These are phyloP conservation scores for Chalcis sispes DNA, from an alignment of 2,888 invertebrate species.

Conservation along the genomic window DNA sequence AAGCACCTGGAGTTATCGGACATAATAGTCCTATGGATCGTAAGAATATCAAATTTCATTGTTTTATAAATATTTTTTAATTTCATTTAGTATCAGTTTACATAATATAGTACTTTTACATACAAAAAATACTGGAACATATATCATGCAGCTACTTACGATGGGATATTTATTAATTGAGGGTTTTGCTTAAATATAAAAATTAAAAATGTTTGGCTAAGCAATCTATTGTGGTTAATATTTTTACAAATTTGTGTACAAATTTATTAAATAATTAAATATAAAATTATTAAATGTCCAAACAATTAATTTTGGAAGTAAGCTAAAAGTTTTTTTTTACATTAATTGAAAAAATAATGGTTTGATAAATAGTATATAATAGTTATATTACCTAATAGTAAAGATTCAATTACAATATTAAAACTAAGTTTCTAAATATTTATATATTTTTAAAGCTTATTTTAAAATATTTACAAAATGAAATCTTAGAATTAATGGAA, in stretches of 20 bases:
- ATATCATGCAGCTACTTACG: slow-evolving; percentile 3
- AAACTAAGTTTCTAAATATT: too few species aligned
- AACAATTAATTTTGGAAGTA: too few species aligned
- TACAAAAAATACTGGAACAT: slow-evolving; percentile 42
- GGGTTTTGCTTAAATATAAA: slow-evolving; percentile 25
- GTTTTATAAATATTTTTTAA: slow-evolving; percentile 40
- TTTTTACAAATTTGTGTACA: slow-evolving; percentile 7
- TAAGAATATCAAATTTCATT: slow-evolving; percentile 45
- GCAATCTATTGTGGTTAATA: slow-evolving; percentile 7
- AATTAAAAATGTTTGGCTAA: slow-evolving; percentile 23
- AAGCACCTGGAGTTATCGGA: slow-evolving; percentile 33
- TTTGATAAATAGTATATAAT: too few species aligned
- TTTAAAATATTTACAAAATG: too few species aligned
- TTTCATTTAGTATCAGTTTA: slow-evolving; percentile 44
- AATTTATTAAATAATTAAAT: slow-evolving; percentile 15
- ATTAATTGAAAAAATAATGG: too few species aligned
- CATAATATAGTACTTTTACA: slow-evolving; percentile 42
- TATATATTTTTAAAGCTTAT: too few species aligned
- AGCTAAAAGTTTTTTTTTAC: too few species aligned
- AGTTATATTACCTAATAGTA: too few species aligned
- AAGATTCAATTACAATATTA: too few species aligned
- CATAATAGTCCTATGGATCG: slow-evolving; percentile 51
- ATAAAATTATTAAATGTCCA: too few species aligned
- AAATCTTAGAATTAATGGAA: too few species aligned
- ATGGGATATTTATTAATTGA: slow-evolving; percentile 26